Conservation (phyloP, 2,888 invertebrate genomes). For the Yponomeuta sedellus region DNA sequence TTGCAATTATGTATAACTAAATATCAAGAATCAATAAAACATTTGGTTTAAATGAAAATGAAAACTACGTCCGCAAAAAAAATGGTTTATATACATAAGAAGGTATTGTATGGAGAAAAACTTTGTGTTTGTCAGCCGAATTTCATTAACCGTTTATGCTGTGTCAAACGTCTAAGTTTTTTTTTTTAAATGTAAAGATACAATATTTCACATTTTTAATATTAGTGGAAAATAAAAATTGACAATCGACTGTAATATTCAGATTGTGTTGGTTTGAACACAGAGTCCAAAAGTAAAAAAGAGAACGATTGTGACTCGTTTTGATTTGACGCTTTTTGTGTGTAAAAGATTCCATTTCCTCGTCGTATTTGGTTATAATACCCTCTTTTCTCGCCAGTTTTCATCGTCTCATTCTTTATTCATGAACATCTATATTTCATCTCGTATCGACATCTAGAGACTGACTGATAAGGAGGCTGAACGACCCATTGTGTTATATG, state of each 20-base stretch:
- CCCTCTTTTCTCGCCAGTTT: constrained; percentile 38
- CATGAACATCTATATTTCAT: constrained; percentile 52
- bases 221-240: too few species aligned
- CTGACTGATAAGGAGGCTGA: constrained; percentile 24
- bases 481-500: constrained; percentile 12
- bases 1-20: too few species aligned
- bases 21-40: too few species aligned
- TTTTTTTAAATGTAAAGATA: too few species aligned
- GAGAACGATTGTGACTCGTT: constrained; percentile 1
- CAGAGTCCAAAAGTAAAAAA: not conserved
- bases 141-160: too few species aligned
- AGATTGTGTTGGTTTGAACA: not conserved
- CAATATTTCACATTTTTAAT: too few species aligned
- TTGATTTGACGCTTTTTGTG: constrained; percentile 24
- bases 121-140: too few species aligned
- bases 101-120: too few species aligned
- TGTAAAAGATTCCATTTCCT: constrained; percentile 26
- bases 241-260: not conserved
- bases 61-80: too few species aligned
- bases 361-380: constrained; percentile 35
- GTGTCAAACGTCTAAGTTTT: too few species aligned
- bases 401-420: constrained; percentile 53
- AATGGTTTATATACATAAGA: too few species aligned
- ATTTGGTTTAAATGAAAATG: too few species aligned
- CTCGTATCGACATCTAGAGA: constrained; percentile 36